Percentiles rank a stretch among this genome's conserved stretches.
Conservation (phyloP, 2,797 vertebrate species). For the Mormyrops boulengeri region DNA sequence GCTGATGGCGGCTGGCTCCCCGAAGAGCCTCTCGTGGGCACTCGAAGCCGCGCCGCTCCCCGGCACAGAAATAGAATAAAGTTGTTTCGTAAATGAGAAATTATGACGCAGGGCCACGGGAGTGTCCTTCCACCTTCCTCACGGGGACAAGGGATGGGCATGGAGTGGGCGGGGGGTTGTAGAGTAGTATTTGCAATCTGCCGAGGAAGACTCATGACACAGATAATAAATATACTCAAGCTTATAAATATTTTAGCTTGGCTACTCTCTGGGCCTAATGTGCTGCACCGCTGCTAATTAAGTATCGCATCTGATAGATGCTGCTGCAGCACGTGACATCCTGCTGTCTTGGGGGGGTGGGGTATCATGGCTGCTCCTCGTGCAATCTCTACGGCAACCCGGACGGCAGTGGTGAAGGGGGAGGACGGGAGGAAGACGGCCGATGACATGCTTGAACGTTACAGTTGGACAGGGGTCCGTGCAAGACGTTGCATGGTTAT, state of each 20-base stretch:
- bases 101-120: slow-evolving; percentile 54
- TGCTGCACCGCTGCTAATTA: slow-evolving; percentile 71
- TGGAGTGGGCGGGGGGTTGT: neutral
- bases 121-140: slow-evolving; percentile 34
- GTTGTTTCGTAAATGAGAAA: slow-evolving; percentile 65
- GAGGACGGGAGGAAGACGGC: neutral
- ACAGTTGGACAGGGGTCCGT: neutral
- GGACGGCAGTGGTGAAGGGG: neutral
- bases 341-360: slow-evolving; percentile 47
- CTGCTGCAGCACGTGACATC: slow-evolving; percentile 61
- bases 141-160: neutral
- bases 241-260: slow-evolving; percentile 75
- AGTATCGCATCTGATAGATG: slow-evolving; percentile 70
- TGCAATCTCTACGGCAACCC: neutral
- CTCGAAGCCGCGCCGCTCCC: slow-evolving; percentile 58
- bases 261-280: slow-evolving; percentile 68
- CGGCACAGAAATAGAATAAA: slow-evolving; percentile 70
- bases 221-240: slow-evolving; percentile 73
- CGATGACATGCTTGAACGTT: neutral
- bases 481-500: neutral
- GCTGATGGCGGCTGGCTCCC: slow-evolving; percentile 45
- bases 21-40: slow-evolving; percentile 59
- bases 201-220: slow-evolving; percentile 62
- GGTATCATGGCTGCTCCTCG: neutral
- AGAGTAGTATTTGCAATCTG: slow-evolving; percentile 43